Conservation (phyloP, 2,888 invertebrate species). For the Drosophila nigritarsus region DNA sequence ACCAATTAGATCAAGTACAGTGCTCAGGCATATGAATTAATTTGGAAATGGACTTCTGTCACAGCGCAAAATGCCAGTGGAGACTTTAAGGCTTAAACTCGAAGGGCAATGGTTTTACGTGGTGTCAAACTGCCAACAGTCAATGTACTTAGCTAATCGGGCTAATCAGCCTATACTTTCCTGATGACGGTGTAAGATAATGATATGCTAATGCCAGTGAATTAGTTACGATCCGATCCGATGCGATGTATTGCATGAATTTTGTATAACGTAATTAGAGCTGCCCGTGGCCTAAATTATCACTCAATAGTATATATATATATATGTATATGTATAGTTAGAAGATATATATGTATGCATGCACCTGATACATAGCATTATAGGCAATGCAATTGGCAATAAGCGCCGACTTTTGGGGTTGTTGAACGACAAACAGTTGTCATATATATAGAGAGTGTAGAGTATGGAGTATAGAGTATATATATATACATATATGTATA, state of each 20-base stretch:
- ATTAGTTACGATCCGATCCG: slow-evolving; percentile 14
- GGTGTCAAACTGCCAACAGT: neutral
- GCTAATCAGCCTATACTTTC: neutral
- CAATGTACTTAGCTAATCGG: slow-evolving; percentile 21
- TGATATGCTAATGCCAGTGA: slow-evolving; percentile 45
- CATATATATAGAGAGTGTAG: neutral
- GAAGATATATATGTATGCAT: neutral
- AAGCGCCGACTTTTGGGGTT: slow-evolving; percentile 28
- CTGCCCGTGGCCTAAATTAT: slow-evolving; percentile 37
- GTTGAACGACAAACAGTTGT: slow-evolving; percentile 32
- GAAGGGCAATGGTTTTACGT: neutral
- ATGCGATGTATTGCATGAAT: slow-evolving; percentile 1
- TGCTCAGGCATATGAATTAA: neutral
- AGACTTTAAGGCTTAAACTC: neutral
- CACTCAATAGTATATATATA: neutral
- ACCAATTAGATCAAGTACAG: neutral
- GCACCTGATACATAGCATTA: neutral
- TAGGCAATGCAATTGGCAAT: slow-evolving; percentile 7
- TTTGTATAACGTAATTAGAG: slow-evolving; percentile 17
- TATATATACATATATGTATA: slow-evolving; percentile 2
- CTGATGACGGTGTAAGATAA: slow-evolving; percentile 10
- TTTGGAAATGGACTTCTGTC: neutral
- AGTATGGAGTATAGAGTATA: neutral
- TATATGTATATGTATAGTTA: neutral
- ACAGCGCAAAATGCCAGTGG: neutral